These are phyloP conservation scores for Leptobrachium leishanense DNA, from an alignment of 2,113 vertebrate species.

Conservation along the genomic window DNA sequence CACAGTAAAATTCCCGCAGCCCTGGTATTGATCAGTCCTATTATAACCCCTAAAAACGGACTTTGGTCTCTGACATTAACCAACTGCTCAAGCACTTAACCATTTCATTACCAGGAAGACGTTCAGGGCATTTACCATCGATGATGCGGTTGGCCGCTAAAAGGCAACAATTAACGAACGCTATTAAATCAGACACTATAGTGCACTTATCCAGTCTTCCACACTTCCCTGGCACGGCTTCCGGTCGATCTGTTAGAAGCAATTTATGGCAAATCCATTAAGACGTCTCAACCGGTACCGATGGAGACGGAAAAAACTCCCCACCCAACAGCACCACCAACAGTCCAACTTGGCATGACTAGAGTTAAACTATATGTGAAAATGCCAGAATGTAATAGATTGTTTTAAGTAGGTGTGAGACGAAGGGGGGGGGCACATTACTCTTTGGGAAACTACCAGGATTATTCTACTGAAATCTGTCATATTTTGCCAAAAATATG, in stretches of 20 bases:
- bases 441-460: not conserved
- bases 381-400: constrained; percentile 3
- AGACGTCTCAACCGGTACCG: not conserved
- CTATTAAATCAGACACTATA: not conserved
- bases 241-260: not conserved
- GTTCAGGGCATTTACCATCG: not conserved
- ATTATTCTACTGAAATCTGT: no score
- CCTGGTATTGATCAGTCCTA: no score
- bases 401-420: not conserved
- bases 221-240: not conserved
- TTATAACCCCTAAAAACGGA: no score
- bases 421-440: not conserved
- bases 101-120: not conserved
- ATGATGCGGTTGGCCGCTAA: not conserved
- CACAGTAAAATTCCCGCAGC: no score
- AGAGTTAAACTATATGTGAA: not conserved
- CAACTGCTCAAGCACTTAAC: constrained; percentile 14
- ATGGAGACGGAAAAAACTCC: not conserved
- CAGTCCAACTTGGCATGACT: not conserved
- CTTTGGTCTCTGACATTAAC: no score
- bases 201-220: not conserved
- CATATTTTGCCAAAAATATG: not conserved
- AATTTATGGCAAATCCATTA: constrained; percentile 9
- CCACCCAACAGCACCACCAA: no score
- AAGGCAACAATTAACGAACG: not conserved